These are phyloP conservation scores for Ennomos erosarius DNA, from an alignment of 2,888 invertebrate species.

Conservation along the genomic window DNA sequence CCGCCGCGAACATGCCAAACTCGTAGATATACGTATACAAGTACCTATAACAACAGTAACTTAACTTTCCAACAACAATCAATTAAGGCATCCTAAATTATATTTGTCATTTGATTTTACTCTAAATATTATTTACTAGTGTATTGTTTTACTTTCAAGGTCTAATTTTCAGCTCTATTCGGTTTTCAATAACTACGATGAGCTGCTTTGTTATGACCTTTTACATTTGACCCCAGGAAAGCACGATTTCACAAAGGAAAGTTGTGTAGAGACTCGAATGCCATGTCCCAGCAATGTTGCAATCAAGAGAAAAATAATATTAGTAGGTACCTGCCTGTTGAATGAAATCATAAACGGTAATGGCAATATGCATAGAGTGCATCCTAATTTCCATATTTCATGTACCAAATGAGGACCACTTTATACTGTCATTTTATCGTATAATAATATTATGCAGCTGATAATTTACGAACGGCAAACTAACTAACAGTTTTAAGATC, in stretches of 20 bases:
- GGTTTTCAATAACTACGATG: slow-evolving; percentile 21
- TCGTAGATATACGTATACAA: slow-evolving; percentile 37
- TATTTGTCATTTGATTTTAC: slow-evolving; percentile 11
- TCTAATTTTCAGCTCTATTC: slow-evolving; percentile 2
- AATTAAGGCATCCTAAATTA: slow-evolving; percentile 18
- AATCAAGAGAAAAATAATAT: neutral
- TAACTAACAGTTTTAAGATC: too few species aligned
- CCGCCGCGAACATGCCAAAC: slow-evolving; percentile 66
- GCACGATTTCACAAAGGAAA: slow-evolving; percentile 23
- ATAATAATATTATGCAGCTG: too few species aligned
- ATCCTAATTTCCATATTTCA: neutral
- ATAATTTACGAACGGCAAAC: too few species aligned
- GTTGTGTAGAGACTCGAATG: slow-evolving; percentile 15
- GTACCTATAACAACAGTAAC: slow-evolving; percentile 43
- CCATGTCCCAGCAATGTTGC: slow-evolving; percentile 7
- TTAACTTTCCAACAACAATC: slow-evolving; percentile 32
- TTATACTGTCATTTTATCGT: neutral
- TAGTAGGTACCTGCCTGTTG: neutral
- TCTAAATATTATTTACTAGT: slow-evolving; percentile 1
- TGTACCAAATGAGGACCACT: neutral
- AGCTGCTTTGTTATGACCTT: slow-evolving; percentile 43
- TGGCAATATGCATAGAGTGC: slow-evolving; percentile 3
- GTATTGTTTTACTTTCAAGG: slow-evolving; percentile 10
- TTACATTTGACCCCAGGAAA: slow-evolving; percentile 44
- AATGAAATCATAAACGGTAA: neutral